Base-by-base conservation (phyloP, 2,797 vertebrate species). In the Peromyscus attwateri region DNA sequence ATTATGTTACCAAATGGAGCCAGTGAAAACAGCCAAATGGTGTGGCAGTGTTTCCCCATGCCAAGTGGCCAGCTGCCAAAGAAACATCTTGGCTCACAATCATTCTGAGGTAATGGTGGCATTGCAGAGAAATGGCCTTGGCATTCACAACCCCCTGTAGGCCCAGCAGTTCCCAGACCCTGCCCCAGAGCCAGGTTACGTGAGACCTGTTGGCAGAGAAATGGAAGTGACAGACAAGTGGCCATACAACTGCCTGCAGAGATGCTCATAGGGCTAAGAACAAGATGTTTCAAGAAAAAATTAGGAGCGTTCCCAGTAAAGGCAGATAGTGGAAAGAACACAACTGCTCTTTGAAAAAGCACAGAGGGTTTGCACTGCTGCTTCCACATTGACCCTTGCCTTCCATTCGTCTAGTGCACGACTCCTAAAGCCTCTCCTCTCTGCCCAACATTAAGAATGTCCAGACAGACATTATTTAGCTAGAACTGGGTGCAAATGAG, bases 401-500 rank as follows among this genome's bases (percentile, higher is more conserved):
- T 97, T 98, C 97, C 97, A 95, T 98, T 98, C 98, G 96, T 91
- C 97, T 97, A 98, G 97, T 95, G 75, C 96, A 89, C 95, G 96
- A 94, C n/a, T 92, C 97, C 89, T 98, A 97, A 97, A 97, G 83
- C 76, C 0, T 0, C 80, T 98, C 92, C 96, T 97, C 88, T 85
- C 95, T 92, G 97, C 92, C 97, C 89, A 92, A 88, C 98, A 97
- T 92, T 95, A 98, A 96, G 93, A 94, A 91, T 66, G 60, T 82
- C 70, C 55, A 43, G n/a, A 98, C 76, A 84, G 2, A 0, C 90
- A 97, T 81, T 81, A 95, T 95, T 97, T 97, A 95, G 55, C 62
- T 89, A 27, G 73, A 82, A 80, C 1, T 37, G 37, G 21, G 46
- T 68, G 4, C 82, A 89, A 79, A 43, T 37, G 73, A 25, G n/a